Base-by-base conservation (phyloP, 2,797 vertebrate species). In the Oophaga sylvatica region DNA sequence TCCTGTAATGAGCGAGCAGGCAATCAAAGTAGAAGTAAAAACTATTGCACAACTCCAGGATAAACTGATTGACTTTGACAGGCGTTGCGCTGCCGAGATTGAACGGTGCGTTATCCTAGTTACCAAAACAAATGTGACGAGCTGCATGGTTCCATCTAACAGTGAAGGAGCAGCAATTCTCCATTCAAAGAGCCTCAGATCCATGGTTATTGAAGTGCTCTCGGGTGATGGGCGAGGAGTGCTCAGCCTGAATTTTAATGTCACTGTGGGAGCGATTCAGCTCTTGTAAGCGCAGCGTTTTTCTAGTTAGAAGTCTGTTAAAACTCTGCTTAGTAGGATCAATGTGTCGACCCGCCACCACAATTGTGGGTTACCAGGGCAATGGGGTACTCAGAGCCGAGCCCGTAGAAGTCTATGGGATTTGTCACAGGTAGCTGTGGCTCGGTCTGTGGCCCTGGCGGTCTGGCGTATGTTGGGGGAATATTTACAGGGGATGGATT, bases 101-200 rank as follows among this genome's bases (percentile, higher is more conserved):
- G 75, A 77, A 77, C 22, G n/a, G 48, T 10, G n/a, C 45, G 15
- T 77, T 56, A 77, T 77, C n/a, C 73, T 76, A 48, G 75, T 77
- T 56, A 56, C 75, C 73, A 76, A 77, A 77, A 77, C 41, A 77
- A 53, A 76, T 76, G 73, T 77, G 75, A 67, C 13, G 62, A 48
- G 80, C 29, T 81, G 35, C 59, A 63, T 65, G 29, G 11, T 20
- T 59, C 60, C 20, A 45, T 63, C 19, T 45, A 63, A 63, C 19
- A 20, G 78, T n/a, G 78, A 62, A 62, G 79, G 31, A 45, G 79
- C 35, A n/a, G 60, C 10, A 5, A 41, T 80, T 45, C 60, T 13
- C 78, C 41, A 35, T 60, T 80, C 75, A 35, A 31, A 22, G 79
- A 12, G 16, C 31, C 31, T 63, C 17, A 80, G 78, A 60, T 80